Conservation (phyloP, 2,797 vertebrate species). For the Geotrypetes seraphini region DNA sequence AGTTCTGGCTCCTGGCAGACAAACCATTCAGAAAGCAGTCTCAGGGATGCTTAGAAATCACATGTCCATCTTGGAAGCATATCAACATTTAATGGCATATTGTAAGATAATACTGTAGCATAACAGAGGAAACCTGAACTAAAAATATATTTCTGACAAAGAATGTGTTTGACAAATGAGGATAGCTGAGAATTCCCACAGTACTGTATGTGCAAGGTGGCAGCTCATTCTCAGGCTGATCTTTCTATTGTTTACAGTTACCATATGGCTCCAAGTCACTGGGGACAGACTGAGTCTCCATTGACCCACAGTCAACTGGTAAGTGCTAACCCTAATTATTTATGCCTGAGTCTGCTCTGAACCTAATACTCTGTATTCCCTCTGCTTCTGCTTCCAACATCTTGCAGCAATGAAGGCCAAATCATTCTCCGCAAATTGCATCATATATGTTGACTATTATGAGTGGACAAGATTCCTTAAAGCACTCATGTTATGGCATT, state of each 20-base stretch:
- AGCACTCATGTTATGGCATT: no score
- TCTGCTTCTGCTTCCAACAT: no score
- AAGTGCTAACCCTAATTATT: no score
- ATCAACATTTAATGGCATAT: slow-evolving; percentile 34
- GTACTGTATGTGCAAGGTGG: slow-evolving; percentile 25
- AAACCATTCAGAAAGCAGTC: slow-evolving; percentile 25
- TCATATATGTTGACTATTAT: no score
- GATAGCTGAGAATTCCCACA: slow-evolving; percentile 34
- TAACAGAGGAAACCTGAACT: slow-evolving; percentile 31
- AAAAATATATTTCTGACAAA: slow-evolving; percentile 48
- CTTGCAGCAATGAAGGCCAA: no score
- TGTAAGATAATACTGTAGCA: slow-evolving; percentile 39
- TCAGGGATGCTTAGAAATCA: slow-evolving; percentile 39
- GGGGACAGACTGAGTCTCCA: slow-evolving; percentile 8
- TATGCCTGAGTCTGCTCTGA: no score
- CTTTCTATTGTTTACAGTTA: not conserved
- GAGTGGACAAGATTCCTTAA: no score
- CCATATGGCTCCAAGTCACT: slow-evolving; percentile 2
- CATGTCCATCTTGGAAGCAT: slow-evolving; percentile 29
- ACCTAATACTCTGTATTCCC: no score
- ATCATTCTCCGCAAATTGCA: no score
- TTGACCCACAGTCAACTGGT: not conserved
- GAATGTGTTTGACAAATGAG: slow-evolving; percentile 37
- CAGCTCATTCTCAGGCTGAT: slow-evolving; percentile 24
- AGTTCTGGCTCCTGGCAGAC: slow-evolving; percentile 21